phyloP scores from a whole-genome alignment of 2,113 vertebrate species.

The Tichodroma muraria region DNA sequence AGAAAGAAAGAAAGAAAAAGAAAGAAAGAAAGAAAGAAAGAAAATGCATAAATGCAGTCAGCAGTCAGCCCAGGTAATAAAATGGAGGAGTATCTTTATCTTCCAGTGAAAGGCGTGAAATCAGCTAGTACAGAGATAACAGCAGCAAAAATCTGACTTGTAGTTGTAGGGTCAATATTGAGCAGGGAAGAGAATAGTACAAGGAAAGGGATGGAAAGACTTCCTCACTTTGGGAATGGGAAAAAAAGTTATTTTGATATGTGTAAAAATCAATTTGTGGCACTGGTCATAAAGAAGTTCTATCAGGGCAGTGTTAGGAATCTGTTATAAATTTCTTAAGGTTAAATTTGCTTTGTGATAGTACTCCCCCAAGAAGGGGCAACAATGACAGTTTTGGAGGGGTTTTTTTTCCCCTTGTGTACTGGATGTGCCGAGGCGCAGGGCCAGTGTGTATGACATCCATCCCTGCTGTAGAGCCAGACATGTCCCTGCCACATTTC shows the following conservation, averaged over 20 bases:
- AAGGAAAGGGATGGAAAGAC: neutral
- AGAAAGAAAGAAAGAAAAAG: rapidly evolving
- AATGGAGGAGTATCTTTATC: neutral
- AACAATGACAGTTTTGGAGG: neutral
- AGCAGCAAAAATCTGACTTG: neutral
- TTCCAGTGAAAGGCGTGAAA: neutral
- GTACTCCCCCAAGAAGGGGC: neutral
- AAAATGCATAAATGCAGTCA: neutral
- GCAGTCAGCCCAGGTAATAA: neutral
- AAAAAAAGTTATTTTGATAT: neutral
- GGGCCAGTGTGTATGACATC: rapidly evolving
- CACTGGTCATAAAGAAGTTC: neutral
- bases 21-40: neutral
- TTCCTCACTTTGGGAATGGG: neutral
- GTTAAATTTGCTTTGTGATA: neutral
- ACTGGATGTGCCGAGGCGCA: neutral
- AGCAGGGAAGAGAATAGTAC: neutral
- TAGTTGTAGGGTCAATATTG: rapidly evolving
- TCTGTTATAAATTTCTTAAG: neutral
- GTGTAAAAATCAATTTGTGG: neutral
- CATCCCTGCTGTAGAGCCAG: neutral
- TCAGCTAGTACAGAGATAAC: neutral
- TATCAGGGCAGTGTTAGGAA: neutral
- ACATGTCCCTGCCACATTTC: neutral
- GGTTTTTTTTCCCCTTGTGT: neutral